These are phyloP conservation scores for Mirza zaza DNA, from an alignment of 2,113 vertebrate species.

Conservation along the genomic window DNA sequence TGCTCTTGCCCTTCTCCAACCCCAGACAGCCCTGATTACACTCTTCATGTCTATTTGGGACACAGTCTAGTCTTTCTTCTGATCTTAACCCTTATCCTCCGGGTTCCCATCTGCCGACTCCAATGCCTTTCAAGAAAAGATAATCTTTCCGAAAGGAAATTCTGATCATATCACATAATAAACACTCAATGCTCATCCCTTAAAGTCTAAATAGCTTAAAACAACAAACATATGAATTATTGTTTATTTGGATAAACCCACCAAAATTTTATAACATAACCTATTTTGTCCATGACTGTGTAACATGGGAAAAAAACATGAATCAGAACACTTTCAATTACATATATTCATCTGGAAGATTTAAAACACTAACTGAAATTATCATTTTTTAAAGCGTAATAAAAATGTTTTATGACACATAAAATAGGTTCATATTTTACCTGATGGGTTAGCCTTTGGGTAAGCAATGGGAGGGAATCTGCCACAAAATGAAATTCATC, in stretches of 20 bases:
- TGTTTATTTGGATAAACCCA: neutral
- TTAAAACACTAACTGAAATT: neutral
- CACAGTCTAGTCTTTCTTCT: neutral
- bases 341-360: neutral
- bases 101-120: neutral
- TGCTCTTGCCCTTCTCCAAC: neutral
- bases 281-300: neutral
- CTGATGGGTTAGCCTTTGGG: constrained; percentile 98
- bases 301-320: neutral
- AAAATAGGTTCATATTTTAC: constrained; percentile 81
- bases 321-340: neutral
- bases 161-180: neutral
- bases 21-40: neutral
- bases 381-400: neutral
- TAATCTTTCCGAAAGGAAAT: neutral
- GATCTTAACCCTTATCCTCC: neutral
- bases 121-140: neutral
- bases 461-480: constrained; percentile 97
- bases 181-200: neutral
- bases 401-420: neutral
- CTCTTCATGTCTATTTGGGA: neutral
- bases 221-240: neutral
- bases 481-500: constrained; percentile 99
- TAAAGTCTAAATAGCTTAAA: constrained; percentile 2
- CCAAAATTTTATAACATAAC: neutral